Evolutionary conservation across 1,140 invertebrate species (phyloP).

Genomic region (Scaptomyza montana): DNA sequence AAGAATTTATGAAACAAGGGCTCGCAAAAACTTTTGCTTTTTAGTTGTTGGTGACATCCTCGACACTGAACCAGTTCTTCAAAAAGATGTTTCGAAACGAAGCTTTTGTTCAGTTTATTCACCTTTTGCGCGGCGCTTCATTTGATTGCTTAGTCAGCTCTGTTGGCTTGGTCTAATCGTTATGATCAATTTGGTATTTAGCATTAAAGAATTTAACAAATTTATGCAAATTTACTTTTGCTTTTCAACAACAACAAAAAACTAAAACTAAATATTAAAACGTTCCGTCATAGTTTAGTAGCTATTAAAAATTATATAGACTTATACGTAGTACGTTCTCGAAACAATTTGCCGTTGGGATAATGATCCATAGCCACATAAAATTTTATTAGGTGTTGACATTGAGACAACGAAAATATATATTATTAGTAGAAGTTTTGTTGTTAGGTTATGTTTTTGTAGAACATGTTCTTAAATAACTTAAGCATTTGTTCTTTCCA

Average conservation of each 20-base stretch:
- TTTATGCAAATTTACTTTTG: conserved; percentile 38
- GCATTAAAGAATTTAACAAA: conserved; percentile 22
- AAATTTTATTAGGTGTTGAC: conserved; percentile 9
- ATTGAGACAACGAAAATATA: conserved; percentile 3
- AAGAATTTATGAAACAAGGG: background rate
- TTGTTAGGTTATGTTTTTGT: background rate
- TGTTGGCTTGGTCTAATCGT: conserved; percentile 15
- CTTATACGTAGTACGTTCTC: background rate
- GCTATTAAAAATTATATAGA: background rate
- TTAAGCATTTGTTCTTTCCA: too few relatives aligned
- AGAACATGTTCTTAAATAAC: background rate
- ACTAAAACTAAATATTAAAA: background rate
- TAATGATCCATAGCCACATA: conserved; percentile 8
- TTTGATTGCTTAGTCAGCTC: conserved; percentile 37
- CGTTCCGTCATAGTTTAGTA: conserved; percentile 12
- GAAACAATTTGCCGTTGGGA: conserved; percentile 8
- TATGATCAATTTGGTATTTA: background rate
- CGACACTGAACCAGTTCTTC: conserved; percentile 73
- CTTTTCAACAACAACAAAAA: background rate
- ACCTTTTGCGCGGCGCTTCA: conserved; percentile 54
- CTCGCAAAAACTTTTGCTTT: conserved; percentile 50
- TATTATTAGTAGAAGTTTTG: background rate
- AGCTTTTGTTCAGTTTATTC: conserved; percentile 60
- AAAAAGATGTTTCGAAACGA: conserved; percentile 40
- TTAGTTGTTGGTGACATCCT: conserved; percentile 61